Conservation (phyloP, 2,797 vertebrate genomes). For the Hydrophis major region DNA sequence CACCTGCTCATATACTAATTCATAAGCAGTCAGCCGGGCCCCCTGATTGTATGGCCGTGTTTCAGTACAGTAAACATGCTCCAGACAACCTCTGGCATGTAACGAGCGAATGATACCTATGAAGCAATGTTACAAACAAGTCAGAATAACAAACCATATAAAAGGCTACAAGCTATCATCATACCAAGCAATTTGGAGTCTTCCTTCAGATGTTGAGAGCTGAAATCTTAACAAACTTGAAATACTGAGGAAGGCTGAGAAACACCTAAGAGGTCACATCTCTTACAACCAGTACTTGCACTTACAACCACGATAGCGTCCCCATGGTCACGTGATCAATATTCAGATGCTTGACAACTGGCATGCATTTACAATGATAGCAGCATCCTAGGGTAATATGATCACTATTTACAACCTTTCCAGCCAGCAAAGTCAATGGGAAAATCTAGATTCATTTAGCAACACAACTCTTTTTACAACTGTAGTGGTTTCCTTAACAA, state of each 20-base stretch:
- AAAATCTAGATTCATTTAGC: background rate
- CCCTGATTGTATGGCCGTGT: constrained; percentile 93
- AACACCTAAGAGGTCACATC: background rate
- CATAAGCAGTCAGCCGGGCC: constrained; percentile 86
- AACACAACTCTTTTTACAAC: background rate
- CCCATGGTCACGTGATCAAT: background rate
- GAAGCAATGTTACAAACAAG: background rate
- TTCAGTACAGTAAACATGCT: constrained; percentile 87
- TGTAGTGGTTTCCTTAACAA: background rate
- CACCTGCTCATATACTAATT: constrained; percentile 84
- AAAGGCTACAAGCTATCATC: background rate
- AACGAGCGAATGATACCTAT: constrained; percentile 87
- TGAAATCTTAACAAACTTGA: background rate
- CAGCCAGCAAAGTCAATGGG: background rate
- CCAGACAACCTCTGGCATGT: constrained; percentile 77
- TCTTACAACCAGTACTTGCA: background rate
- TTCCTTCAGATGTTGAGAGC: background rate
- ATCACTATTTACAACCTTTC: background rate
- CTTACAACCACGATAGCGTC: background rate
- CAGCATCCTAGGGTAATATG: background rate
- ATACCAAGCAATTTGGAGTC: background rate
- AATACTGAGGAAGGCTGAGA: background rate
- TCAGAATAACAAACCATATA: background rate
- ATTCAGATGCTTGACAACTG: background rate
- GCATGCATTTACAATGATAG: background rate